phyloP scores from a whole-genome alignment of 2,113 vertebrate genomes.

The Callospermophilus lateralis region DNA sequence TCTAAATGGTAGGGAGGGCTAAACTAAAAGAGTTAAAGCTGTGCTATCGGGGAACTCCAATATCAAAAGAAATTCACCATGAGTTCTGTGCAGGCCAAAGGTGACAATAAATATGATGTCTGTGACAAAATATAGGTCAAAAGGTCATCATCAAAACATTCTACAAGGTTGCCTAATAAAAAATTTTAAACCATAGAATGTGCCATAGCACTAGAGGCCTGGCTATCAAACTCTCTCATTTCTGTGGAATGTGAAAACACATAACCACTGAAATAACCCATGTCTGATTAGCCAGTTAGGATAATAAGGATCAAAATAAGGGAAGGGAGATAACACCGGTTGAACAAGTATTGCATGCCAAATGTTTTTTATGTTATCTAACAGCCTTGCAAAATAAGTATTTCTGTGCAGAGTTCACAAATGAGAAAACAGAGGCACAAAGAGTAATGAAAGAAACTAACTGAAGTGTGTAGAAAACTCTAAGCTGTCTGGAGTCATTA shows the following conservation, averaged over 20 bases:
- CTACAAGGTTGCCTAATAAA: background rate
- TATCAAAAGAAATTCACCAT: background rate
- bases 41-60: background rate
- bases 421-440: background rate
- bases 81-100: background rate
- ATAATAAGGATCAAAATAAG: slow-evolving; percentile 25
- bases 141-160: background rate
- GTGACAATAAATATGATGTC: background rate
- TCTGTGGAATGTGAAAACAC: background rate
- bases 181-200: background rate
- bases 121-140: background rate
- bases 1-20: background rate
- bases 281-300: slow-evolving; percentile 8
- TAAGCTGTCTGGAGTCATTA: background rate
- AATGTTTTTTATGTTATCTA: background rate
- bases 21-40: background rate
- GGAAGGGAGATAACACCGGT: background rate
- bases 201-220: background rate
- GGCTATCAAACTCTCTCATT: background rate
- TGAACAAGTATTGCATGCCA: background rate
- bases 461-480: background rate
- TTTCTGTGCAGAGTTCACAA: background rate
- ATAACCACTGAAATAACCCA: background rate
- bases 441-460: background rate
- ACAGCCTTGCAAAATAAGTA: slow-evolving; percentile 11